A percentile compares a stretch with the other conserved stretches of the same genome.
Conservation (phyloP, 2,888 invertebrate species). For the Eucriotettix oculatus region DNA sequence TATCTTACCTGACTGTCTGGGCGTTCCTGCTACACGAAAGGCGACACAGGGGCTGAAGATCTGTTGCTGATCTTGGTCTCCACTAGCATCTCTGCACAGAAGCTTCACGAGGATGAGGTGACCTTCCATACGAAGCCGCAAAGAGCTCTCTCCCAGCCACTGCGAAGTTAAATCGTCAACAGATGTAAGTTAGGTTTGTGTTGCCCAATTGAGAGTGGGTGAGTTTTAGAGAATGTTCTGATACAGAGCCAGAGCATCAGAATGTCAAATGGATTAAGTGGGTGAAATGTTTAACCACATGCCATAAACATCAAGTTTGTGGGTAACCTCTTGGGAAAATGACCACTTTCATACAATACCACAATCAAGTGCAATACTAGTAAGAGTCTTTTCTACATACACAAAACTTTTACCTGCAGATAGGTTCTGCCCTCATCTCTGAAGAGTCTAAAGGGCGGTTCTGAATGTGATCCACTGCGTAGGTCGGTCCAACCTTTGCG, state of each 20-base stretch:
- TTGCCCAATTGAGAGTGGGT: too few relatives aligned
- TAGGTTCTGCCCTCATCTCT: slow-evolving; percentile 69
- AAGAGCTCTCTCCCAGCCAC: slow-evolving; percentile 72
- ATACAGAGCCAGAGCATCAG: too few relatives aligned
- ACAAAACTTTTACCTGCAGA: slow-evolving; percentile 43
- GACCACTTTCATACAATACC: background rate
- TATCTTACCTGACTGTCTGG: slow-evolving; percentile 24
- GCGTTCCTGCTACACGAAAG: slow-evolving; percentile 70
- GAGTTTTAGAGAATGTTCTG: too few relatives aligned
- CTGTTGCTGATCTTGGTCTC: slow-evolving; percentile 23
- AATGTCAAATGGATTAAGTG: too few relatives aligned
- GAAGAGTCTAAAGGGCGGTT: slow-evolving; percentile 46
- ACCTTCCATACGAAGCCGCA: slow-evolving; percentile 61
- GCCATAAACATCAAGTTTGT: too few relatives aligned
- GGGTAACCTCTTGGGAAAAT: too few relatives aligned
- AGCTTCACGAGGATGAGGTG: slow-evolving; percentile 63
- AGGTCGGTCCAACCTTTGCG: slow-evolving; percentile 64
- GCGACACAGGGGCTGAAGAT: slow-evolving; percentile 74
- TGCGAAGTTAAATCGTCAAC: slow-evolving; percentile 24
- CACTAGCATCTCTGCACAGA: slow-evolving; percentile 51
- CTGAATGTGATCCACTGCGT: slow-evolving; percentile 39
- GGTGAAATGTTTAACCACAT: too few relatives aligned
- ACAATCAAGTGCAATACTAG: background rate
- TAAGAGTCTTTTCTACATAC: background rate
- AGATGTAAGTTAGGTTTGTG: too few relatives aligned